These are phyloP conservation scores for Plebejus argus DNA, from an alignment of 2,888 invertebrate species.

Conservation along the genomic window DNA sequence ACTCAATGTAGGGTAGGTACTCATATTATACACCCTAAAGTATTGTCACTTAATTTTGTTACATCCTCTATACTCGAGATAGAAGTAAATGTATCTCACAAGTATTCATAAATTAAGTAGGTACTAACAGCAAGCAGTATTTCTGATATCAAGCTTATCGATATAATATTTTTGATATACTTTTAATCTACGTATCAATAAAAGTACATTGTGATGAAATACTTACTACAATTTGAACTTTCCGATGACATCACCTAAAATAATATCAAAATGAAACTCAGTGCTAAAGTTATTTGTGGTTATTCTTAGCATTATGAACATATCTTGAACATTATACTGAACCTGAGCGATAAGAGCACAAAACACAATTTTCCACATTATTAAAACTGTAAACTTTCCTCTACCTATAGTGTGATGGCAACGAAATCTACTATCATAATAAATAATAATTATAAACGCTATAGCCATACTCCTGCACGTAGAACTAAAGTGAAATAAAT, in stretches of 20 bases:
- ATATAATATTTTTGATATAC: too few relatives aligned
- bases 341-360: slow-evolving; percentile 2
- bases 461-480: neutral
- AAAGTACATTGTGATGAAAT: neutral
- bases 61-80: too few relatives aligned
- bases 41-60: too few relatives aligned
- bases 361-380: slow-evolving; percentile 18
- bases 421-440: neutral
- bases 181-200: too few relatives aligned
- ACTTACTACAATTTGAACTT: slow-evolving; percentile 33
- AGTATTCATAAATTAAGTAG: too few relatives aligned
- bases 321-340: neutral
- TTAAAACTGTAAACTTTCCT: neutral
- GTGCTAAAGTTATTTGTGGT: neutral
- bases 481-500: slow-evolving; percentile 18
- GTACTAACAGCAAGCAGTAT: too few relatives aligned
- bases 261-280: neutral
- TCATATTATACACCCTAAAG: too few relatives aligned
- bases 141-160: too few relatives aligned
- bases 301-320: neutral
- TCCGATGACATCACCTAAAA: slow-evolving; percentile 18
- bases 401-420: neutral
- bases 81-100: too few relatives aligned
- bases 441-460: slow-evolving; percentile 10
- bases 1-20: too few relatives aligned